Conservation (phyloP, 2,113 vertebrate genomes). For the Pionites leucogaster region DNA sequence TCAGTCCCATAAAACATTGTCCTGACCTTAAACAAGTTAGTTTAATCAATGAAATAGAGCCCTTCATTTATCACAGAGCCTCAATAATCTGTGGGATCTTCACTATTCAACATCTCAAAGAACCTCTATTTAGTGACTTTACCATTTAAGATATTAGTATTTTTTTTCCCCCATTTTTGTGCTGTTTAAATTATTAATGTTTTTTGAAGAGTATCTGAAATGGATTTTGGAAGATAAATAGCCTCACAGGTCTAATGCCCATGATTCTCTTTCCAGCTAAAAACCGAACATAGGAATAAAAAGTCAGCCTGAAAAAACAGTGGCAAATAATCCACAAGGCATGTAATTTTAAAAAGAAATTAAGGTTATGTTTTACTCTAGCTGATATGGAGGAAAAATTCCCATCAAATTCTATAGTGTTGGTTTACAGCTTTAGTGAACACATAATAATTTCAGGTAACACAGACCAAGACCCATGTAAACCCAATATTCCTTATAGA, state of each 20-base stretch:
- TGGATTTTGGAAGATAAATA: neutral
- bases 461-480: neutral
- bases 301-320: neutral
- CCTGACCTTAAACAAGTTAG: neutral
- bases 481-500: neutral
- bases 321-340: neutral
- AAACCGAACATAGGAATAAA: neutral
- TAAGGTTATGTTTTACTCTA: neutral
- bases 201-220: neutral
- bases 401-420: fast-evolving
- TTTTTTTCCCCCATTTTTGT: neutral
- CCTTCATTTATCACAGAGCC: neutral
- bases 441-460: fast-evolving
- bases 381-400: neutral
- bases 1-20: neutral
- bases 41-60: neutral
- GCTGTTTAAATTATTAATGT: neutral
- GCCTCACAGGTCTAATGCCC: neutral
- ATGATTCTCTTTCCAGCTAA: neutral
- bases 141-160: neutral
- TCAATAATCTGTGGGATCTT: neutral
- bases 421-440: neutral
- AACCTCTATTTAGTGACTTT: neutral
- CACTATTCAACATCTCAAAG: neutral
- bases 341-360: neutral